Percentiles rank a stretch among this genome's conserved stretches.
phyloP scores from a whole-genome alignment of 2,888 invertebrate species.

The Nomada fucata region DNA sequence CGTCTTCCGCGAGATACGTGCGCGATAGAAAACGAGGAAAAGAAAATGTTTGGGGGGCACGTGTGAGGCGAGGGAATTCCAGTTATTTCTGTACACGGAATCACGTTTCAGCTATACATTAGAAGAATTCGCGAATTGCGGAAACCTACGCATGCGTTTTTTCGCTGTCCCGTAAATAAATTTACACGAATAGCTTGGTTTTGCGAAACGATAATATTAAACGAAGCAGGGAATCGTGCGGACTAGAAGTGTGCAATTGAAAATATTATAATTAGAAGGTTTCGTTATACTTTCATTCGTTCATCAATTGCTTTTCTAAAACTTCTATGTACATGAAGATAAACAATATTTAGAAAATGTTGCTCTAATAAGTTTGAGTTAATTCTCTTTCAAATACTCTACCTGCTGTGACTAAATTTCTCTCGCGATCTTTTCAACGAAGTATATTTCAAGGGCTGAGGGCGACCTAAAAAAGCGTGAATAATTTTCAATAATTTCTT shows the following conservation, averaged over 20 bases:
- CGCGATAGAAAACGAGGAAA: background rate
- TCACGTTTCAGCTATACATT: slow-evolving; percentile 1
- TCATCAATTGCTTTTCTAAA: background rate
- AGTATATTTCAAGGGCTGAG: too few species aligned
- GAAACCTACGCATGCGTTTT: background rate
- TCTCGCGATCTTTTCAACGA: too few species aligned
- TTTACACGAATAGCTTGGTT: background rate
- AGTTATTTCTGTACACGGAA: background rate
- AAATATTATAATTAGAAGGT: background rate
- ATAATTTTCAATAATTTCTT: too few species aligned
- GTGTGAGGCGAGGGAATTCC: background rate
- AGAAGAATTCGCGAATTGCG: background rate
- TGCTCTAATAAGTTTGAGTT: too few species aligned
- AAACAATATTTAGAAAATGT: too few species aligned
- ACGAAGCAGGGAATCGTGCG: background rate
- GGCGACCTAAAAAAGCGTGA: too few species aligned
- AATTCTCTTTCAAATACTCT: too few species aligned
- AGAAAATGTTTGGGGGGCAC: background rate
- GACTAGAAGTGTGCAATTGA: background rate
- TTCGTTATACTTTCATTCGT: background rate
- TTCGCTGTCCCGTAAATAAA: background rate
- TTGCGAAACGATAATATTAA: background rate
- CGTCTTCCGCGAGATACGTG: background rate
- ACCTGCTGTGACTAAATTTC: too few species aligned
- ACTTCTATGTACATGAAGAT: background rate